Evolutionary conservation across 53 echinoderm and acorn worm species (phyloP).

Genomic region (Mesocentrotus franciscanus): DNA sequence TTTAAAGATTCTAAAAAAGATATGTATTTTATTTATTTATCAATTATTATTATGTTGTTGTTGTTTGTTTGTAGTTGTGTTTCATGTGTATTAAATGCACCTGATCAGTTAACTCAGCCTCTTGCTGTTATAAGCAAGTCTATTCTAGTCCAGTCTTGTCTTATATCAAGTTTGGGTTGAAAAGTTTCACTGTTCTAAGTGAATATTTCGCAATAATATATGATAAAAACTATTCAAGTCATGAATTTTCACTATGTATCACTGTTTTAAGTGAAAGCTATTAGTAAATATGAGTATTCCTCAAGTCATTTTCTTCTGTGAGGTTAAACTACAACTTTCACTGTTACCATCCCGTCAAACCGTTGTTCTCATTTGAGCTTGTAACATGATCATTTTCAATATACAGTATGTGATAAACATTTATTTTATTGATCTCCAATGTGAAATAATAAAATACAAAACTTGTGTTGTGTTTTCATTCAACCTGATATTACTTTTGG

Average conservation of each 20-base stretch:
- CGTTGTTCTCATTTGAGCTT: too few species aligned
- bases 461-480: constrained; percentile 7
- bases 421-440: neutral
- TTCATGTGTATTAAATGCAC: neutral
- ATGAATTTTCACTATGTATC: constrained; percentile 37
- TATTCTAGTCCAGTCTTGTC: neutral
- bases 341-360: neutral
- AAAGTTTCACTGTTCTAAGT: constrained; percentile 16
- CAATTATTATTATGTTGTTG: neutral
- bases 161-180: neutral
- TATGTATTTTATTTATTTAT: neutral
- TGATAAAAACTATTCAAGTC: constrained; percentile 1
- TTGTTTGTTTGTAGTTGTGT: neutral
- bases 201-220: neutral
- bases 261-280: constrained; percentile 58
- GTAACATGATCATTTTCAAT: too few species aligned
- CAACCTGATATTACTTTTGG: neutral
- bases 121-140: constrained; percentile 4
- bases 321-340: neutral
- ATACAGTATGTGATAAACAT: neutral
- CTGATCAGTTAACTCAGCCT: too few species aligned
- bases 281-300: neutral
- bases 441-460: neutral
- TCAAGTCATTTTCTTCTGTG: neutral
- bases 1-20: neutral